These are phyloP conservation scores for Lagodon rhomboides DNA, from an alignment of 2,797 vertebrate genomes.

Conservation along the genomic window DNA sequence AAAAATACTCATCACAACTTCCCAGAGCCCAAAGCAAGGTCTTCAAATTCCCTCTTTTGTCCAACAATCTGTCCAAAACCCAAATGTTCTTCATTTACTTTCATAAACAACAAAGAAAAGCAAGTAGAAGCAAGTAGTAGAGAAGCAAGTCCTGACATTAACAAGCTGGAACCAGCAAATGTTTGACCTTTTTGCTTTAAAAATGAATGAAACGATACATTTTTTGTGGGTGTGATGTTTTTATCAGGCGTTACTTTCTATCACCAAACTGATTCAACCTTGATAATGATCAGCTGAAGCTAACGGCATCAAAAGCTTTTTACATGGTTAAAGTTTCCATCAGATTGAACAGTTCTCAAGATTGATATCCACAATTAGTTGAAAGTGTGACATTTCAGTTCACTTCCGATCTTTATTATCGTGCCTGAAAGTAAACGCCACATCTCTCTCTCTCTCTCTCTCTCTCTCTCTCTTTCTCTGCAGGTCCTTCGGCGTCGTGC, in stretches of 20 bases:
- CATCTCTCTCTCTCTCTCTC: neutral
- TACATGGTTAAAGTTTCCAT: neutral
- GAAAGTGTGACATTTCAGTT: slow-evolving; percentile 38
- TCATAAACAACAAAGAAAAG: too few species aligned
- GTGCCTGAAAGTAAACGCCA: slow-evolving; percentile 24
- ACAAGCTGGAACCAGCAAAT: too few species aligned
- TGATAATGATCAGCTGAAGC: neutral
- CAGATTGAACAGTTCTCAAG: neutral
- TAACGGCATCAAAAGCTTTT: slow-evolving; percentile 3
- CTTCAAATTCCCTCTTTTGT: too few species aligned
- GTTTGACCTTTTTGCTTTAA: too few species aligned
- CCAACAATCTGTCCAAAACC: too few species aligned
- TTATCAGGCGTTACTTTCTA: too few species aligned
- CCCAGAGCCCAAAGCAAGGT: too few species aligned
- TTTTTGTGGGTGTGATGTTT: neutral
- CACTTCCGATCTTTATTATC: slow-evolving; percentile 11
- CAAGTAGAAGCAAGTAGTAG: too few species aligned
- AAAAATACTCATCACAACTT: too few species aligned
- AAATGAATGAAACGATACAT: neutral
- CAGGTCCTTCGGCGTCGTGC: slow-evolving; percentile 97
- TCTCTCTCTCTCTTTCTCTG: slow-evolving; percentile 6
- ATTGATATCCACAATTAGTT: slow-evolving; percentile 6
- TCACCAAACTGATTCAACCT: slow-evolving; percentile 3
- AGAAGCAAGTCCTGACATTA: too few species aligned
- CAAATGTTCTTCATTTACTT: too few species aligned